Conservation (phyloP, 2,797 vertebrate species). For the Pseudomugil gertrudae region DNA sequence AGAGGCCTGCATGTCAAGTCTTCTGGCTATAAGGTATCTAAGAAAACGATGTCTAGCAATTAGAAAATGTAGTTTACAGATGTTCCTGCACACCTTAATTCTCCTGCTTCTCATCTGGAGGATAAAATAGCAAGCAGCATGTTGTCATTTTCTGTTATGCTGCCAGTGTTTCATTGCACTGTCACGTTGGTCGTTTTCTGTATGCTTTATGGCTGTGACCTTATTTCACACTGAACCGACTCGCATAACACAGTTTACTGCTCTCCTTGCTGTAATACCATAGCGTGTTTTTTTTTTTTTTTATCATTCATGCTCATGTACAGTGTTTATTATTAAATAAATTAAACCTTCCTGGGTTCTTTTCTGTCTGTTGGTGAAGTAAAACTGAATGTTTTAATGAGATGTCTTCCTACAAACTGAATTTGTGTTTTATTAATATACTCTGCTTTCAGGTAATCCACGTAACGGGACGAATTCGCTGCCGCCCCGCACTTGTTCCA, state of each 20-base stretch:
- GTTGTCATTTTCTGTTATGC: constrained; percentile 38
- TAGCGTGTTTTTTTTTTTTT: constrained; percentile 15
- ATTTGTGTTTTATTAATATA: neutral
- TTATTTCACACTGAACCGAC: constrained; percentile 61
- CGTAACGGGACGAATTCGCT: constrained; percentile 87
- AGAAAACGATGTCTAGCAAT: neutral
- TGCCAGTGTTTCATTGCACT: constrained; percentile 47
- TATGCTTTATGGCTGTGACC: constrained; percentile 63
- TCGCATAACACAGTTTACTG: constrained; percentile 53
- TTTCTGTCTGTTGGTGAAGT: neutral
- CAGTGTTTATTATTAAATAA: constrained; percentile 8
- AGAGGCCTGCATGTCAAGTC: constrained; percentile 91
- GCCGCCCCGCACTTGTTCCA: constrained; percentile 79
- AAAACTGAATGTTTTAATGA: neutral
- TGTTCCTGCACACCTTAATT: constrained; percentile 15
- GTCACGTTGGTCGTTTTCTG: constrained; percentile 47
- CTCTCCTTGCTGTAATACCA: constrained; percentile 34
- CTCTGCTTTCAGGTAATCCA: constrained; percentile 87
- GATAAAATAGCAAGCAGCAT: constrained; percentile 40
- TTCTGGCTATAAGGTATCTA: constrained; percentile 89
- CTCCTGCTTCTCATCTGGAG: constrained; percentile 28
- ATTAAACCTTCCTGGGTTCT: neutral
- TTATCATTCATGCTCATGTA: constrained; percentile 3
- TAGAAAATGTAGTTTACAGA: neutral
- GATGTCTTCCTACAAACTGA: neutral